Evolutionary conservation across 2,888 invertebrate genomes (phyloP).

Genomic region (Rhagonycha fulva): DNA sequence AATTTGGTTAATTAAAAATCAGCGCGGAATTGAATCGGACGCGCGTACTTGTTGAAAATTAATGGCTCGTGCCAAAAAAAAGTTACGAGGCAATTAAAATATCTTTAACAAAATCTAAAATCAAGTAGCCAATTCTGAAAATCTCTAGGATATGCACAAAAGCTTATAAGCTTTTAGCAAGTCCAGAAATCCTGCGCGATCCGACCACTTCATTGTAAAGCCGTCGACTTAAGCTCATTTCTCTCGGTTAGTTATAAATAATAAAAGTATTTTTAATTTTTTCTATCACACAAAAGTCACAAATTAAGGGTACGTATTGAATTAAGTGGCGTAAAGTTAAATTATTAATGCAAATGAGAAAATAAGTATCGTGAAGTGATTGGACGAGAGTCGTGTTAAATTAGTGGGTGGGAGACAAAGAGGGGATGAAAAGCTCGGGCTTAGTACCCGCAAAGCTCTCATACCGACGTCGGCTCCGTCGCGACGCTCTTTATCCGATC

Average conservation of each 20-base stretch:
- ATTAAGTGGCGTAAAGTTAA: slow-evolving; percentile 22
- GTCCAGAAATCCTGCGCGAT: slow-evolving; percentile 34
- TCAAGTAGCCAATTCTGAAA: slow-evolving; percentile 37
- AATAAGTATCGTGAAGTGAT: slow-evolving; percentile 53
- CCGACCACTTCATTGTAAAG: slow-evolving; percentile 30
- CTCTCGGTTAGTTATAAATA: slow-evolving; percentile 25
- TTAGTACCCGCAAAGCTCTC: slow-evolving; percentile 56
- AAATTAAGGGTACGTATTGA: slow-evolving; percentile 10
- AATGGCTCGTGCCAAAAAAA: neutral
- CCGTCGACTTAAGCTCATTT: slow-evolving; percentile 21
- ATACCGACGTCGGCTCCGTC: slow-evolving; percentile 55
- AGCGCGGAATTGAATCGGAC: neutral
- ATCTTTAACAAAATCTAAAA: slow-evolving; percentile 19
- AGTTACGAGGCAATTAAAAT: neutral
- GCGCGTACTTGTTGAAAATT: neutral
- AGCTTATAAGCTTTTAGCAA: slow-evolving; percentile 36
- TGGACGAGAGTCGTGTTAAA: slow-evolving; percentile 51
- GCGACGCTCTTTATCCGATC: slow-evolving; percentile 58
- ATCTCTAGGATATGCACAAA: slow-evolving; percentile 43
- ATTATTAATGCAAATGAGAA: slow-evolving; percentile 46
- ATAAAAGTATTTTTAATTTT: neutral
- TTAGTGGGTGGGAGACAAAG: slow-evolving; percentile 42
- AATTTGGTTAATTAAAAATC: neutral
- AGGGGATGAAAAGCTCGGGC: slow-evolving; percentile 49
- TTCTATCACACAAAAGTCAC: slow-evolving; percentile 2